Percentiles rank a stretch among this genome's conserved stretches.
Evolutionary conservation across 2,888 invertebrate species (phyloP).

Genomic region (Meiosimyza decipiens): DNA sequence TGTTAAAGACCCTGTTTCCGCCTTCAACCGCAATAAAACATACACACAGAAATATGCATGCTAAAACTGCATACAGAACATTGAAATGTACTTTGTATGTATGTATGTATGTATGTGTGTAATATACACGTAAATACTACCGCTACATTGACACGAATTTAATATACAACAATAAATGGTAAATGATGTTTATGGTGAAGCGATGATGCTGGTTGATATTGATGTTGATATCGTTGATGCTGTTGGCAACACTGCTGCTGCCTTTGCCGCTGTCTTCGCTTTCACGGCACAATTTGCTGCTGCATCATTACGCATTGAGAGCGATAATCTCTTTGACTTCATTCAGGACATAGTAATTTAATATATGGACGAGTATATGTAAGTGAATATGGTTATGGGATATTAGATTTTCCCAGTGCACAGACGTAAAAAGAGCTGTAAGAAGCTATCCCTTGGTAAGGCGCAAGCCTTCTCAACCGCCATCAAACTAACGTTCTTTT

Average conservation of each 20-base stretch:
- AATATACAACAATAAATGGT: neutral
- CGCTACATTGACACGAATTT: neutral
- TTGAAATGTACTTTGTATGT: too few species aligned
- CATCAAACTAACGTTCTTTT: too few species aligned
- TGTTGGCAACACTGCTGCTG: neutral
- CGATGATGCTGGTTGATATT: conserved; percentile 14
- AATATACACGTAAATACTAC: neutral
- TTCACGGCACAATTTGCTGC: neutral
- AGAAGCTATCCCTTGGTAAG: too few species aligned
- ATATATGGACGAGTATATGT: neutral
- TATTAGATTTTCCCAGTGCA: neutral
- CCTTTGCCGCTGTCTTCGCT: neutral
- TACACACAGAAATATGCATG: neutral
- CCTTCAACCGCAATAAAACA: neutral
- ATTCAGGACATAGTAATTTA: neutral
- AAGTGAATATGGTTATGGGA: neutral
- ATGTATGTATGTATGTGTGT: too few species aligned
- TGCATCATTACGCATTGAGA: conserved; percentile 16
- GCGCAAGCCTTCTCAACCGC: too few species aligned
- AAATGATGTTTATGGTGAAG: neutral
- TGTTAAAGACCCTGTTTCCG: conserved; percentile 15
- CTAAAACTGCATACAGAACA: too few species aligned
- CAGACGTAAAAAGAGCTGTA: too few species aligned
- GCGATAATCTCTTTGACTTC: conserved; percentile 11
- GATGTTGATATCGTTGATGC: conserved; percentile 6